Conservation (phyloP, 2,888 invertebrate species). For the Idaea dimidiata region DNA sequence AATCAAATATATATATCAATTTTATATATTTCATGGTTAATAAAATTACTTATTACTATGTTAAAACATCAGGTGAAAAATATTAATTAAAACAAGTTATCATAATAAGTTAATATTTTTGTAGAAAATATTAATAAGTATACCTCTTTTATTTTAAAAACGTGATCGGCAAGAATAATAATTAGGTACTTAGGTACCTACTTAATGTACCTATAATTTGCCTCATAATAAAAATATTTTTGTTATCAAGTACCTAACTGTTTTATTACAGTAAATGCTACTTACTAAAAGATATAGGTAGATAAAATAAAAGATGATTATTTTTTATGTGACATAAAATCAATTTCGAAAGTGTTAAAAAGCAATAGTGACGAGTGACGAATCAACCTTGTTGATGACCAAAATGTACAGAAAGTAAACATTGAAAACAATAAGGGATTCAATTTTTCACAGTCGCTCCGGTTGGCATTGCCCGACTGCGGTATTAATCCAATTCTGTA, state of each 20-base stretch:
- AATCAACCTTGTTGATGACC: neutral
- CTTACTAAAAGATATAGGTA: neutral
- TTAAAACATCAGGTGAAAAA: too few relatives aligned
- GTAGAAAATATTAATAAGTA: too few relatives aligned
- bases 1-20: too few relatives aligned
- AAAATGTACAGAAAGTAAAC: constrained; percentile 39
- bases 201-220: neutral
- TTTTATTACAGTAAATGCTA: neutral
- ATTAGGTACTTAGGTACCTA: neutral
- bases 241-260: neutral
- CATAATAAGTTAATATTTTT: too few relatives aligned
- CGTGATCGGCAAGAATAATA: neutral
- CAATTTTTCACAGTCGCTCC: constrained; percentile 69
- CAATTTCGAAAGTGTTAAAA: neutral
- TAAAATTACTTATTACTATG: too few relatives aligned
- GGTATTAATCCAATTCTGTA: constrained; percentile 54
- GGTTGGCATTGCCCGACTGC: constrained; percentile 39
- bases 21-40: too few relatives aligned
- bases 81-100: too few relatives aligned
- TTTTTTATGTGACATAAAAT: neutral
- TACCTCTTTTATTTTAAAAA: too few relatives aligned
- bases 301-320: neutral
- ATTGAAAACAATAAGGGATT: constrained; percentile 75
- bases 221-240: neutral
- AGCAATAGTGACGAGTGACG: neutral